Evolutionary conservation across 2,113 vertebrate species (phyloP), one percentile per base, ranked within the genome.

Genomic region (Lota lota): DNA sequence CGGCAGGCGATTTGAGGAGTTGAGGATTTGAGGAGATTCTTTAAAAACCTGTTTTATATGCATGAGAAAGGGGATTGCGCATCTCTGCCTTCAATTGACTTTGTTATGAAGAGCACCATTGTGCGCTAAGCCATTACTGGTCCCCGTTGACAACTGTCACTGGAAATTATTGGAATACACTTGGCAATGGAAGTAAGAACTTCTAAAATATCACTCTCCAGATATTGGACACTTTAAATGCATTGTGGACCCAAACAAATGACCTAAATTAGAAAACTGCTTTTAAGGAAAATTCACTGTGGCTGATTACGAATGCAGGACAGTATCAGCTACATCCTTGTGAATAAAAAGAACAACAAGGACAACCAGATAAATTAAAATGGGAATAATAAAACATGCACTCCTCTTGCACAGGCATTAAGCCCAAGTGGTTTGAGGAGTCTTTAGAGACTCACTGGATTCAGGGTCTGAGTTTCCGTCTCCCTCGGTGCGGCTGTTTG

Each of bases 381-480:
- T 11, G 40, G 8, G 40, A 2, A 47, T 47, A 14, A 47, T 47
- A 47, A 47, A 47, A 47, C 7, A 47, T 47, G 40, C 40, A 11
- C 40, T 47, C 40, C 10, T 47, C 7, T 14, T 2, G 8, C 40
- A 33, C 28, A 4, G 28, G 28, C 28, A 33, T 33, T 33, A 33
- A 6, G 28, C 28, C 28, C 28, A 6, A 33, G 28, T 33, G 28
- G 28, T 33, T 33, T 33, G 7, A 33, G 28, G 28, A 4, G 4
- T 33, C 2, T 6, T 33, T 6, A 33, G 28, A 33, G 28, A 96
- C 97, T 96, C 90, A 99, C 97, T 95, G 82, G 95, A 98, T 91
- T 99, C 97, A 0, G 97, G 97, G 89, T 99, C 97, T 2, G 97
- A 99, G 91, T 99, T 98, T 66, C 97, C 96, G 0, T 99, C 97